Evolutionary conservation across 2,113 vertebrate genomes (phyloP).

Genomic region (Sinosuthora webbiana): DNA sequence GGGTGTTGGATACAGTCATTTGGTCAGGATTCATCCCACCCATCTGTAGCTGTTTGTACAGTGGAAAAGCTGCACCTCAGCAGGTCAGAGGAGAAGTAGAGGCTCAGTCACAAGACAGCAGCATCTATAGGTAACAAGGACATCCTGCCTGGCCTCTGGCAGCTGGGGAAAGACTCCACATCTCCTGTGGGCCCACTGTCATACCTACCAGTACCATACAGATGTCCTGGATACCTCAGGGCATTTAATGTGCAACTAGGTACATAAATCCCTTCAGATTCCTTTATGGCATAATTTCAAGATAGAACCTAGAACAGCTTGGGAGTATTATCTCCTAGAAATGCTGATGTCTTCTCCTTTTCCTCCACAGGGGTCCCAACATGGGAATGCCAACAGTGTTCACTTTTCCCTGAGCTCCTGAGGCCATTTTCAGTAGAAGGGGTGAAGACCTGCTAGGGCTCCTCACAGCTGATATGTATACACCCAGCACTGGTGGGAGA

Average conservation of each 20-base stretch:
- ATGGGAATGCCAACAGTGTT: background rate
- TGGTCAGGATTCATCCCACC: background rate
- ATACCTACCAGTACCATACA: background rate
- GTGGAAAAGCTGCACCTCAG: background rate
- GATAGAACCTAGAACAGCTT: background rate
- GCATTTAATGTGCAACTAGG: background rate
- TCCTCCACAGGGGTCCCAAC: background rate
- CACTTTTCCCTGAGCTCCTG: background rate
- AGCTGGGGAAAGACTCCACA: background rate
- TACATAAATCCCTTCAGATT: background rate
- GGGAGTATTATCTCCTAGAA: background rate
- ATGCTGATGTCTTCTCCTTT: background rate
- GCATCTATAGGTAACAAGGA: background rate
- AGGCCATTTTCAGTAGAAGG: background rate
- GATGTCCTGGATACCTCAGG: background rate
- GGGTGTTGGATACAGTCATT: background rate
- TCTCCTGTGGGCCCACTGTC: background rate
- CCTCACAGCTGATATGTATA: background rate
- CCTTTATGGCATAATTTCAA: background rate
- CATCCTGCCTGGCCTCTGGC: background rate
- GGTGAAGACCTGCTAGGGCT: background rate
- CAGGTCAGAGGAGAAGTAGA: background rate
- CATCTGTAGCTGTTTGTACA: background rate
- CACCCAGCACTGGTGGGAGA: background rate
- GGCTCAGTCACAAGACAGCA: background rate